phyloP scores from a whole-genome alignment of 1,140 invertebrate genomes.

The Drosophila willistoni region DNA sequence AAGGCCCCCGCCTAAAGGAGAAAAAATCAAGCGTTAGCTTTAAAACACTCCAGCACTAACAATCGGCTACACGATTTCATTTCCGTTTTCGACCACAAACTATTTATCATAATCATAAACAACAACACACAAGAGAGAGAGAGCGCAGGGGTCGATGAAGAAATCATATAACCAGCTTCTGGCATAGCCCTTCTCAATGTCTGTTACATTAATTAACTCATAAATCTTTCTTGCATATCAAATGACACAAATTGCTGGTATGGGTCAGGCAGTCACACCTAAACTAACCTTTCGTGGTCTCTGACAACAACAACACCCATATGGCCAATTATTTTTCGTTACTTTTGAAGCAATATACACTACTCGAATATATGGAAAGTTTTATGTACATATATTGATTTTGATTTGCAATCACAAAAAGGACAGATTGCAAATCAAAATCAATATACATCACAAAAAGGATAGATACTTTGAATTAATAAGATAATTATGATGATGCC shows the following conservation, averaged over 20 bases:
- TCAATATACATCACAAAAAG: no score
- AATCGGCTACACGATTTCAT: constrained; percentile 46
- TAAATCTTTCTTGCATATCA: constrained; percentile 77
- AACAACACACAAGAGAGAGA: constrained; percentile 16
- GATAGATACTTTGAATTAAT: no score
- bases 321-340: constrained; percentile 71
- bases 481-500: no score
- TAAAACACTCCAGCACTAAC: constrained; percentile 29
- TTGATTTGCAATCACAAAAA: no score
- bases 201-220: constrained; percentile 75
- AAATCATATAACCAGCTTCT: constrained; percentile 12
- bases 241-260: constrained; percentile 68
- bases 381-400: neutral
- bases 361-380: no score
- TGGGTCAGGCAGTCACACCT: constrained; percentile 13
- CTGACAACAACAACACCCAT: constrained; percentile 11
- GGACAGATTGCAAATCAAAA: no score
- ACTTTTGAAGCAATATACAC: no score
- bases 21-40: constrained; percentile 32
- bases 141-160: neutral
- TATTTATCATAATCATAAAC: constrained; percentile 71
- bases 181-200: constrained; percentile 17
- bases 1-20: neutral
- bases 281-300: constrained; percentile 9
- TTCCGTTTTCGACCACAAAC: constrained; percentile 36